Evolutionary conservation across 2,797 vertebrate genomes (phyloP).

Genomic region (Gila robusta): DNA sequence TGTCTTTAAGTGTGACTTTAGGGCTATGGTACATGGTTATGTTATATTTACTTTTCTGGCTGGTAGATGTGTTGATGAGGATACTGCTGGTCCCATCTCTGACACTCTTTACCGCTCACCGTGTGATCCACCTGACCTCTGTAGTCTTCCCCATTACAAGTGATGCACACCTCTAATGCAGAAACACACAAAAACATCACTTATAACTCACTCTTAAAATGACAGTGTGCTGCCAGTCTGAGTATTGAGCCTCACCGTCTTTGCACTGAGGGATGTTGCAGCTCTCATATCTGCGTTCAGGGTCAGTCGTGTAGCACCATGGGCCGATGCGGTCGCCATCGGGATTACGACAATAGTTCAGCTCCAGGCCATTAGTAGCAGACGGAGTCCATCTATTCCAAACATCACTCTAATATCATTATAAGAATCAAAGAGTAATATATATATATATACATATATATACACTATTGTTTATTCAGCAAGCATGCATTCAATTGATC

Average conservation of each 20-base stretch:
- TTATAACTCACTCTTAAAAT: not conserved
- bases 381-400: constrained; percentile 85
- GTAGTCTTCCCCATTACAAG: constrained; percentile 95
- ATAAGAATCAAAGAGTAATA: not conserved
- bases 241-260: constrained; percentile 78
- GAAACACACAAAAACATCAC: not conserved
- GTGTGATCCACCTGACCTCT: constrained; percentile 89
- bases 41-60: constrained; percentile 85
- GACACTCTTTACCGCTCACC: constrained; percentile 87
- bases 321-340: constrained; percentile 88
- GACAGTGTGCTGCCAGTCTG: not conserved
- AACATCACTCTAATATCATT: constrained; percentile 6
- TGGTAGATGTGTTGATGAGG: constrained; percentile 93
- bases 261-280: constrained; percentile 92
- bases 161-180: constrained; percentile 85
- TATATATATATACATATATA: no score
- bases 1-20: not conserved
- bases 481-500: not conserved
- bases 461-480: not conserved
- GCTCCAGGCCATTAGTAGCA: constrained; percentile 86
- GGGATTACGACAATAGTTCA: constrained; percentile 95
- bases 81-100: constrained; percentile 95
- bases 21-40: not conserved
- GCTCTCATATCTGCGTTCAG: constrained; percentile 85
- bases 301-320: constrained; percentile 93